Evolutionary conservation across 2,888 invertebrate genomes (phyloP).

Genomic region (Tiliacea aurago): DNA sequence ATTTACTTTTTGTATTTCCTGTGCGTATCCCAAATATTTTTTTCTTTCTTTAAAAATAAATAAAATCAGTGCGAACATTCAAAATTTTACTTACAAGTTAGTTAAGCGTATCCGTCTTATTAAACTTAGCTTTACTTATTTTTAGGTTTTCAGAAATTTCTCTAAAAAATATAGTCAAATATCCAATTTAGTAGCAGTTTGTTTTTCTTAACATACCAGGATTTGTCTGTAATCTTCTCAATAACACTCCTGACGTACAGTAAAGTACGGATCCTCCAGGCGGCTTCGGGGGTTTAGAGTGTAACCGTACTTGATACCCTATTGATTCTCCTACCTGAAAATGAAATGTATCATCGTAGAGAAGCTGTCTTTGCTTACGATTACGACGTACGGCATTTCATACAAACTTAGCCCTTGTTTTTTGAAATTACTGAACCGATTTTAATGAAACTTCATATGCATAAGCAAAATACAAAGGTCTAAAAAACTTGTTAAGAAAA

Average conservation of each 20-base stretch:
- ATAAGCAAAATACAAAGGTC: no score
- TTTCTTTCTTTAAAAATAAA: no score
- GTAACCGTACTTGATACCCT: conserved; percentile 92
- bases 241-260: conserved; percentile 92
- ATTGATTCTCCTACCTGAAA: conserved; percentile 91
- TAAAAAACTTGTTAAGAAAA: no score
- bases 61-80: no score
- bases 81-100: no score
- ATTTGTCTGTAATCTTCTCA: conserved; percentile 83
- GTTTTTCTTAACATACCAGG: conserved; percentile 74
- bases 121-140: not conserved
- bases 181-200: not conserved
- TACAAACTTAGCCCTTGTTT: no score
- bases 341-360: not conserved
- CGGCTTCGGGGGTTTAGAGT: conserved; percentile 86
- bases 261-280: conserved; percentile 91
- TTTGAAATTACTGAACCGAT: no score
- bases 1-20: no score
- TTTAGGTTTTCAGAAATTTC: not conserved
- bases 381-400: no score
- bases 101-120: not conserved
- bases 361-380: no score
- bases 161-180: not conserved
- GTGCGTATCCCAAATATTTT: no score
- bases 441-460: no score